Evolutionary conservation across 2,113 vertebrate genomes (phyloP).

Genomic region (Hassar affinis): DNA sequence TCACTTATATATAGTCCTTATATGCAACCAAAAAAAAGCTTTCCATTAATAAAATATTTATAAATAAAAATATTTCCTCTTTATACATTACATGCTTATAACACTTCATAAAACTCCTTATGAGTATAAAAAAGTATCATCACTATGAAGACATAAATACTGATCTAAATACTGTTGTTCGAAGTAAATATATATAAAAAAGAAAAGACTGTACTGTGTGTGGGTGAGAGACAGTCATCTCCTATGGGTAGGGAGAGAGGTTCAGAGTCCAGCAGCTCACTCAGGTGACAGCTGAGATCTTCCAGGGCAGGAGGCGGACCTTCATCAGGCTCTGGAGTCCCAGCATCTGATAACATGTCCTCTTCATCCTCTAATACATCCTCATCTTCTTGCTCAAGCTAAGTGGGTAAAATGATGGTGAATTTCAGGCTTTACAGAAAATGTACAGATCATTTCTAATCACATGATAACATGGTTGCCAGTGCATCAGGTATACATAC

Average conservation of each 20-base stretch:
- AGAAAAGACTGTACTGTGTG: slow-evolving; percentile 51
- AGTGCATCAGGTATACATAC: neutral
- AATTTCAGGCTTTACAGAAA: neutral
- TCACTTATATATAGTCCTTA: neutral
- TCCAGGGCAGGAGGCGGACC: slow-evolving; percentile 27
- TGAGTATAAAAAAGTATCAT: neutral
- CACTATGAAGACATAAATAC: neutral
- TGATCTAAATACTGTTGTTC: neutral
- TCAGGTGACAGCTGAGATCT: slow-evolving; percentile 51
- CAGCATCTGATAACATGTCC: slow-evolving; percentile 29
- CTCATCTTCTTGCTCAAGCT: slow-evolving; percentile 14
- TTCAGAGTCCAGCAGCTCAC: slow-evolving; percentile 50
- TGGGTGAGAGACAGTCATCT: slow-evolving; percentile 41
- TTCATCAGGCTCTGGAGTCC: slow-evolving; percentile 46
- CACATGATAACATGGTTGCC: neutral
- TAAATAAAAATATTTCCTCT: neutral
- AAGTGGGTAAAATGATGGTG: neutral
- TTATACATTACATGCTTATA: neutral
- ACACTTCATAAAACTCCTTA: neutral
- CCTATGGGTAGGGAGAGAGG: slow-evolving; percentile 33
- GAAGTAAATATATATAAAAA: neutral
- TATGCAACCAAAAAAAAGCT: neutral
- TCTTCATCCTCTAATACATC: slow-evolving; percentile 19
- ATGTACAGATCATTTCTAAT: too few species aligned
- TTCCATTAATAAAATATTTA: too few species aligned